These are phyloP conservation scores for Sphaerophoria taeniata DNA, from an alignment of 2,888 invertebrate species.

Conservation along the genomic window DNA sequence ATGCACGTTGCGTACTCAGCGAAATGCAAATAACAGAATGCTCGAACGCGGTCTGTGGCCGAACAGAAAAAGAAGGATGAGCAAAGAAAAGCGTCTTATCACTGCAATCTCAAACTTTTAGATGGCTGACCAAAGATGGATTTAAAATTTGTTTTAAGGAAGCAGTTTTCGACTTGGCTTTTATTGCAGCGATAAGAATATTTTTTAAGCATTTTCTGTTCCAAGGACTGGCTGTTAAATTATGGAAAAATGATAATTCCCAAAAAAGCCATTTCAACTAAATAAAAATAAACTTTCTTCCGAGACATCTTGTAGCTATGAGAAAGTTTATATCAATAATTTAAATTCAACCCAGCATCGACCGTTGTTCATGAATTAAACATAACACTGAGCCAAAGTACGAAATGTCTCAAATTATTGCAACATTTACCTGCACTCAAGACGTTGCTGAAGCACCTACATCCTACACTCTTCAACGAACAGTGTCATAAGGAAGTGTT, in stretches of 20 bases:
- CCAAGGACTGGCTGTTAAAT: too few species aligned
- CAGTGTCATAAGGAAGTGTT: constrained; percentile 47
- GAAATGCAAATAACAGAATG: constrained; percentile 48
- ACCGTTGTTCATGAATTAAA: constrained; percentile 29
- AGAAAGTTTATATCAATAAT: not conserved
- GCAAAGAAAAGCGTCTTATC: constrained; percentile 3
- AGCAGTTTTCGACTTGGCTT: not conserved
- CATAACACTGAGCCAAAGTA: not conserved
- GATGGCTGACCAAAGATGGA: constrained; percentile 60
- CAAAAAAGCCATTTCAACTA: too few species aligned
- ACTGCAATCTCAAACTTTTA: constrained; percentile 7
- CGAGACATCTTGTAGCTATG: too few species aligned
- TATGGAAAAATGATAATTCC: too few species aligned
- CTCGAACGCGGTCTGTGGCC: constrained; percentile 27
- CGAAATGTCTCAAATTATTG: constrained; percentile 26
- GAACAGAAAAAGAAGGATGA: constrained; percentile 6
- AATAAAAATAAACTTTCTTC: too few species aligned
- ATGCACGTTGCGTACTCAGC: not conserved
- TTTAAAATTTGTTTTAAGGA: constrained; percentile 43
- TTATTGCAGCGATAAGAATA: too few species aligned
- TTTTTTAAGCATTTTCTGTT: too few species aligned
- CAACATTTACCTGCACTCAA: not conserved
- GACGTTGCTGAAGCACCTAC: not conserved
- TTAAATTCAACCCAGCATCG: constrained; percentile 15
- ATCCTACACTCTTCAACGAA: not conserved